Percentiles rank a stretch among this genome's conserved stretches.
Conservation (phyloP, 2,888 invertebrate species). For the Hypomecis punctinalis region DNA sequence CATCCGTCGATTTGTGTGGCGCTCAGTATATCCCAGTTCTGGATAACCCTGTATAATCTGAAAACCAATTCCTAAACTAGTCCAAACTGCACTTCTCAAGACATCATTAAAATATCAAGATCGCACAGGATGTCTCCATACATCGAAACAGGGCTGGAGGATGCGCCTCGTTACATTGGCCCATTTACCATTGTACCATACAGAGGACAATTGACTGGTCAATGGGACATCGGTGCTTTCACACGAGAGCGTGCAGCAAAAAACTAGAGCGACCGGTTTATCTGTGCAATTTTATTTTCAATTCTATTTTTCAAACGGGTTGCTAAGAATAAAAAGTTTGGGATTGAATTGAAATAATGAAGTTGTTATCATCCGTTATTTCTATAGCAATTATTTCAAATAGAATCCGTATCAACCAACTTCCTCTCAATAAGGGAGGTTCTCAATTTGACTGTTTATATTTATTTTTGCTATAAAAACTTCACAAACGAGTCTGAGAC, state of each 20-base stretch:
- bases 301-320: neutral
- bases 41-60: too few relatives aligned
- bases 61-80: conserved; percentile 7
- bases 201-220: conserved; percentile 16
- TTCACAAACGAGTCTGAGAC: too few relatives aligned
- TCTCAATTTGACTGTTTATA: too few relatives aligned
- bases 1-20: too few relatives aligned
- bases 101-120: neutral
- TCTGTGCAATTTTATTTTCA: neutral
- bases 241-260: conserved; percentile 13
- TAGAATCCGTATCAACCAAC: too few relatives aligned
- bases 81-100: neutral
- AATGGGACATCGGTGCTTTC: conserved; percentile 20
- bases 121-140: conserved; percentile 6
- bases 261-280: conserved; percentile 11
- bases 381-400: too few relatives aligned
- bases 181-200: conserved; percentile 5
- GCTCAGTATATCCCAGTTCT: too few relatives aligned
- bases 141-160: conserved; percentile 21
- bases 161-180: conserved; percentile 17
- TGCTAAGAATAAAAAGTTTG: too few relatives aligned
- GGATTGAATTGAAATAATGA: neutral
- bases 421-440: too few relatives aligned
- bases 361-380: neutral
- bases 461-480: too few relatives aligned